Percentiles rank a stretch among this genome's conserved stretches.
phyloP scores from a whole-genome alignment of 2,888 invertebrate genomes.

The Deilephila porcellus region DNA sequence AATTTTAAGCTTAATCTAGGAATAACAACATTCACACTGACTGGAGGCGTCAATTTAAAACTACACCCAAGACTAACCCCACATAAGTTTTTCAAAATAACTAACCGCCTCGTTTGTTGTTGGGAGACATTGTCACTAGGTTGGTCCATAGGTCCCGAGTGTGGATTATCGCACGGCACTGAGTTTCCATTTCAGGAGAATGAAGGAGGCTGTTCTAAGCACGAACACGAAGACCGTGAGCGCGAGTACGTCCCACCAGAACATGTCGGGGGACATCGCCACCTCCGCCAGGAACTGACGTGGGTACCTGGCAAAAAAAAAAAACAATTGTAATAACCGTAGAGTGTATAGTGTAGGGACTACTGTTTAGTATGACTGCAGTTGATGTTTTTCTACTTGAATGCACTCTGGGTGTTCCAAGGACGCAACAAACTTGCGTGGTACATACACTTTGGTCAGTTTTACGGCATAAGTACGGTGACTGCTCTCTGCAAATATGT shows the following conservation, averaged over 20 bases:
- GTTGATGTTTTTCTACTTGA: too few relatives aligned
- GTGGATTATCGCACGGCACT: constrained; percentile 85
- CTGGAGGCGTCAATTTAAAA: background rate
- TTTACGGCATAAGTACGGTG: background rate
- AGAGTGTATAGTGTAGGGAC: constrained; percentile 9
- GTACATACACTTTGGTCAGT: background rate
- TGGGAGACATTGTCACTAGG: background rate
- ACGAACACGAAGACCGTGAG: constrained; percentile 88
- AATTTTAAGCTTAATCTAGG: too few relatives aligned
- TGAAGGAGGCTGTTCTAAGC: constrained; percentile 87
- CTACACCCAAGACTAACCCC: constrained; percentile 18
- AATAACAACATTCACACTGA: background rate
- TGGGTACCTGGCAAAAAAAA: constrained; percentile 85
- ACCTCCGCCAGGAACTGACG: constrained; percentile 92
- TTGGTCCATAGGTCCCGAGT: background rate
- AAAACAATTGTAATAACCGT: background rate
- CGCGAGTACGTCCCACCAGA: constrained; percentile 92
- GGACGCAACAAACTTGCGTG: too few relatives aligned
- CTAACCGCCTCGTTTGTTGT: background rate
- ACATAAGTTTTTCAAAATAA: background rate
- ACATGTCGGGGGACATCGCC: constrained; percentile 91
- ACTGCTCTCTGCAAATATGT: too few relatives aligned
- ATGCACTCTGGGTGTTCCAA: too few relatives aligned
- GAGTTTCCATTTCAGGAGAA: constrained; percentile 91
- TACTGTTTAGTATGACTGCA: too few relatives aligned